Conservation (phyloP, 2,888 invertebrate genomes). For the Fragum whitleyi region DNA sequence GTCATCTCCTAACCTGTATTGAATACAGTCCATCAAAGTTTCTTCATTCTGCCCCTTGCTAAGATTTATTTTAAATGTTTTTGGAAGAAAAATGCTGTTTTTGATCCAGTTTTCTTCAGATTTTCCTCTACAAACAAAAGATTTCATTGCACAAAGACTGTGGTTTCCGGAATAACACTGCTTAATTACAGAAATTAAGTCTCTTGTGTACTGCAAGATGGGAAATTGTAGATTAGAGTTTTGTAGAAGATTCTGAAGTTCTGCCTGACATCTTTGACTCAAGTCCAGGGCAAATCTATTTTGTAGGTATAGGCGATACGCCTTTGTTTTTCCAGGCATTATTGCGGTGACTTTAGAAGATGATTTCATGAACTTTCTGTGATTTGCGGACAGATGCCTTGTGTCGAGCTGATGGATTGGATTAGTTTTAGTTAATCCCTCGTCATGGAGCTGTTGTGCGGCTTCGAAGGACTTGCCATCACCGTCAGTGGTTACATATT, state of each 20-base stretch:
- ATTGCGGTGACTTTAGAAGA: neutral
- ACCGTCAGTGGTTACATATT: too few relatives aligned
- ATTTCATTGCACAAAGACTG: neutral
- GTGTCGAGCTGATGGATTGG: conserved; percentile 20
- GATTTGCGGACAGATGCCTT: conserved; percentile 8
- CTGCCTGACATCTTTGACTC: conserved; percentile 13
- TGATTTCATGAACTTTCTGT: too few relatives aligned
- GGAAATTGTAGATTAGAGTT: neutral
- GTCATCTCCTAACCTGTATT: conserved; percentile 16
- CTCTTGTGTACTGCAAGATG: neutral
- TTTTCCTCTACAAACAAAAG: neutral
- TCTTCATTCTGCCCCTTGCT: neutral
- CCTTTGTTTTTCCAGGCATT: conserved; percentile 16
- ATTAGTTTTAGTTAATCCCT: neutral
- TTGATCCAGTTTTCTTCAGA: neutral
- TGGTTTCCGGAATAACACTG: conserved; percentile 14
- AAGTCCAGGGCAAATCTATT: conserved; percentile 3
- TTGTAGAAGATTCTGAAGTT: neutral
- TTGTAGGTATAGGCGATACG: conserved; percentile 5
- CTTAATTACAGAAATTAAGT: neutral
- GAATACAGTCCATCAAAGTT: conserved; percentile 13
- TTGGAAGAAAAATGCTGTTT: conserved; percentile 11
- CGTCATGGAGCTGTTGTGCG: conserved; percentile 1
- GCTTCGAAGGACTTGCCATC: conserved; percentile 27
- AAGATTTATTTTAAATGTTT: conserved; percentile 15